Conservation (phyloP, 2,888 invertebrate genomes). For the Drosophila prostipennis region DNA sequence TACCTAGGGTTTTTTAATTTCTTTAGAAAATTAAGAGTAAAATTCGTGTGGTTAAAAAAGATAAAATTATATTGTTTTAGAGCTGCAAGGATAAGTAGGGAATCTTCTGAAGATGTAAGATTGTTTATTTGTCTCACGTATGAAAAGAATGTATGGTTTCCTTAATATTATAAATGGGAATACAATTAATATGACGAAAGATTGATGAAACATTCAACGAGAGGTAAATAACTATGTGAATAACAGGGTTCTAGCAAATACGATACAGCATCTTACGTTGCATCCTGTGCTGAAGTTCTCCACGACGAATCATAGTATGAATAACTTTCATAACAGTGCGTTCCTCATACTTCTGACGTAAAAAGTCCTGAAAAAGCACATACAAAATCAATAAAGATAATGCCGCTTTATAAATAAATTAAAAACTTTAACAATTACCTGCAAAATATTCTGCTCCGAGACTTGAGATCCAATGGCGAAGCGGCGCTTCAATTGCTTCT, state of each 20-base stretch:
- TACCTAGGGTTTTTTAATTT: slow-evolving; percentile 5
- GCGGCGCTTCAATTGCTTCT: slow-evolving; percentile 96
- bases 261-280: slow-evolving; percentile 98
- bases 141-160: slow-evolving; percentile 7
- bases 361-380: slow-evolving; percentile 86
- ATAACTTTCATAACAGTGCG: slow-evolving; percentile 95
- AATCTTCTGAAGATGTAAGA: not conserved
- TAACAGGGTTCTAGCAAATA: slow-evolving; percentile 87
- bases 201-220: slow-evolving; percentile 16
- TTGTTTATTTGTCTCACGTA: slow-evolving; percentile 11
- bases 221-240: not conserved
- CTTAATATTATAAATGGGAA: slow-evolving; percentile 13
- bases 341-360: slow-evolving; percentile 94
- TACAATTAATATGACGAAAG: slow-evolving; percentile 3
- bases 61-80: too few species aligned
- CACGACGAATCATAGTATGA: slow-evolving; percentile 96
- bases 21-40: not conserved
- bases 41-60: too few species aligned
- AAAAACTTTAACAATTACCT: slow-evolving; percentile 82
- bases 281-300: slow-evolving; percentile 97
- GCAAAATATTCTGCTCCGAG: slow-evolving; percentile 96
- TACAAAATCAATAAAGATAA: not conserved
- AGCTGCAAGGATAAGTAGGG: too few species aligned
- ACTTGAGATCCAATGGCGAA: slow-evolving; percentile 98
- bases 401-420: not conserved